Base-by-base conservation (phyloP, 2,888 invertebrate genomes). In the Girardia tigrina region DNA sequence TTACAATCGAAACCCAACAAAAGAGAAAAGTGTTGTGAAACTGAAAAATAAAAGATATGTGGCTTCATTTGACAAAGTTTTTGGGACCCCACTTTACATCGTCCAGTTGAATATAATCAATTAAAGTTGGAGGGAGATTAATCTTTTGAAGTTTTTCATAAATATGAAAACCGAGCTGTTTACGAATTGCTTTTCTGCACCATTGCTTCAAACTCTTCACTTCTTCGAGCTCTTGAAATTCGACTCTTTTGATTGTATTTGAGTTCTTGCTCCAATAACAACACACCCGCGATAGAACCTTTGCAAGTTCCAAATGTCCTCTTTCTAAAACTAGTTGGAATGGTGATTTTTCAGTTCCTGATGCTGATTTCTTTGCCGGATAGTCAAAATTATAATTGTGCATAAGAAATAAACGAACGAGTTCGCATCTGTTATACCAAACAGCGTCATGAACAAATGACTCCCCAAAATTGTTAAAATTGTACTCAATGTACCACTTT, bases 381-480 rank as follows among this genome's bases (percentile, higher is more conserved):
- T 81, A 80, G 78, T 83, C 83, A 74, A 82, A 79, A 78, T 82
- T 82, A 79, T 82, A 83, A 79, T 83, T 83, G 79, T 81, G 80
- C 69, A 79, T 79, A 71, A 83, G 79, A 80, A 83, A 82, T n/a
- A 82, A 79, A 76, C 80, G 79, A 73, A 83, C 78, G 26, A 82
- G 80, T 77, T 83, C 83, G 28, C 80, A 78, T 78, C 83, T 82
- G 80, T 83, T 83, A 72, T 82, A 82, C 36, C 81, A 79, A 16
- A 83, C 82, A 12, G 82, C 82, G 71, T 83, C 83, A 77, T 81
- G 82, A 26, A 82, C 80, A 28, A 83, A 82, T 16, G 82, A 81
- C 78, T 83, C 83, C 16, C 83, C 82, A 76, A 83, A 82, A 78
- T 83, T 83, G 79, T 83, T 83, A 78, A 82, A 83, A 71, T 82